Evolutionary conservation across 2,113 vertebrate species (phyloP), one percentile per base, ranked within the genome.

Genomic region (Varanus komodoensis): DNA sequence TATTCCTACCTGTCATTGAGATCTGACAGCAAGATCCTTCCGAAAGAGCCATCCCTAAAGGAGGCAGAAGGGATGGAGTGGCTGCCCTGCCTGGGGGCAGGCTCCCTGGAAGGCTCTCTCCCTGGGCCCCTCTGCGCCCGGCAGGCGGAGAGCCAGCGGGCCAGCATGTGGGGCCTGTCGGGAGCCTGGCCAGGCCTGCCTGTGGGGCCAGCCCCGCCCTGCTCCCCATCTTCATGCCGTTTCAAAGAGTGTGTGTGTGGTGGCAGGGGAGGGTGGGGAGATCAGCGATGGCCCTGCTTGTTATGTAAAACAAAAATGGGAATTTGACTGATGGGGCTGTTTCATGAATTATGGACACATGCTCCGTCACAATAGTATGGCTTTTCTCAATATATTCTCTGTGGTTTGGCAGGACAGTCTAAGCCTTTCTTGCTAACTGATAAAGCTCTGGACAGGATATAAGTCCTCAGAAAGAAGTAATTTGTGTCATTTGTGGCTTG

Each of bases 321-420:
- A 91, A 91, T 88, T 94, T 93, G 90, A 27, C 93, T 9, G 32
- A 74, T 87, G 85, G 88, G 34, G 71, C 92, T 87, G 90, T 17
- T 48, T 5, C 88, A 88, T 95, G 95, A 96, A 23, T 95, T 94
- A 94, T 77, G 52, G 90, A 68, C 38, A 87, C 86, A 91, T 74
- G 85, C 80, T 23, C 44, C 48, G 19, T 0, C 48, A 64, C 57
- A 92, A 82, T 94, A 91, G 94, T 93, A 82, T 0, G 71, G 90
- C 90, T 96, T 95, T 92, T 86, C 82, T 23, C 92, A 89, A 87
- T 95, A 84, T 93, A 93, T 95, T 96, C 95, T 96, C 95, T 95
- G 96, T 96, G 95, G 96, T 97, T 94, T 95, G 96, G 93, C 95
- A 95, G 95, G 93, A 94, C 95, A 96, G 95, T 93, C 95, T 95